phyloP scores from a whole-genome alignment of 2,888 invertebrate genomes.

The Dryomyza anilis region DNA sequence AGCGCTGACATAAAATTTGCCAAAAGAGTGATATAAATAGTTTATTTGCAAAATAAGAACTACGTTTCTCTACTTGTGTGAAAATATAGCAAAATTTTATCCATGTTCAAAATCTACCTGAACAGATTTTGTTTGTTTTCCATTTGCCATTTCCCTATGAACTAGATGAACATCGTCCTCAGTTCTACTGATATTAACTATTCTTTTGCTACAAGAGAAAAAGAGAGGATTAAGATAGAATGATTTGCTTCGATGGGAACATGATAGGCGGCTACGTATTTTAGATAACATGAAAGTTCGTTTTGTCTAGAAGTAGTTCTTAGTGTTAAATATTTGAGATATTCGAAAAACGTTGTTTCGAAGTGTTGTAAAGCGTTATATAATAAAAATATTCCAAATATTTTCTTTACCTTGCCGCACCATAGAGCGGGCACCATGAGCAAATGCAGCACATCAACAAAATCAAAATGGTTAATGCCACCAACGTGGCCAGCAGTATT shows the following conservation, averaged over 20 bases:
- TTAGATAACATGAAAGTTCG: too few relatives aligned
- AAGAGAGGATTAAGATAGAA: constrained; percentile 47
- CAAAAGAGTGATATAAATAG: constrained; percentile 5
- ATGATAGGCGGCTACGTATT: background rate
- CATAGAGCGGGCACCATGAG: constrained; percentile 82
- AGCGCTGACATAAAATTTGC: constrained; percentile 9
- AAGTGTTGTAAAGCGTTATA: too few relatives aligned
- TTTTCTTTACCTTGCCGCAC: constrained; percentile 77
- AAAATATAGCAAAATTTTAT: constrained; percentile 37
- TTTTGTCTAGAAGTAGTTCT: too few relatives aligned
- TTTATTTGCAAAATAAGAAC: constrained; percentile 20
- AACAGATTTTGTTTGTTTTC: constrained; percentile 76
- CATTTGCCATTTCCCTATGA: constrained; percentile 72
- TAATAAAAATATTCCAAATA: too few relatives aligned
- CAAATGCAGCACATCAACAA: constrained; percentile 83
- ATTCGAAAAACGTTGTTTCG: too few relatives aligned
- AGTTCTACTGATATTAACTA: constrained; percentile 75
- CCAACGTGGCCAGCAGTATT: constrained; percentile 75
- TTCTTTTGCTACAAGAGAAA: constrained; percentile 71
- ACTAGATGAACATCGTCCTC: constrained; percentile 77
- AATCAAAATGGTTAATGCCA: constrained; percentile 73
- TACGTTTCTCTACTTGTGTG: constrained; percentile 31
- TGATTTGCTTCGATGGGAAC: constrained; percentile 8
- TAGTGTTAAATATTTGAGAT: too few relatives aligned
- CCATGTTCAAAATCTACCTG: constrained; percentile 65